These are phyloP conservation scores for Agonopterix heracliana DNA, from an alignment of 2,888 invertebrate species.

Conservation along the genomic window DNA sequence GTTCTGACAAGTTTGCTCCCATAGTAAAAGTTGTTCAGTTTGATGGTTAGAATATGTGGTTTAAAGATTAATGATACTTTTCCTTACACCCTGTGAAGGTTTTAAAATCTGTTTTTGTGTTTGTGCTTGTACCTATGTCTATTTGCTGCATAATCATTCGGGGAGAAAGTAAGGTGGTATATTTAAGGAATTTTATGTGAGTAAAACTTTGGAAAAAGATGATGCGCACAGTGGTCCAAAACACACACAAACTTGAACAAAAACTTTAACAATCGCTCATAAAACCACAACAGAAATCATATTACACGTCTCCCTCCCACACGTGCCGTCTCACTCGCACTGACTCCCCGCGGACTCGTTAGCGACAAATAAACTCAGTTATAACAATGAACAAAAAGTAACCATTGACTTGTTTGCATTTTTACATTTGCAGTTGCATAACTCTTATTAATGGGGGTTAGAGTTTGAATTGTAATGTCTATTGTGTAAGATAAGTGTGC, in stretches of 20 bases:
- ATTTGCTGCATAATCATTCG: too few species aligned
- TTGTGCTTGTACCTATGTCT: too few species aligned
- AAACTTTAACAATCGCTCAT: not conserved
- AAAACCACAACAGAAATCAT: not conserved
- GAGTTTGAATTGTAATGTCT: constrained; percentile 10
- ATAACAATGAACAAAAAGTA: constrained; percentile 68
- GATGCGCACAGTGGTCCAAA: not conserved
- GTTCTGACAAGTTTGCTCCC: too few species aligned
- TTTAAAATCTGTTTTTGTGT: too few species aligned
- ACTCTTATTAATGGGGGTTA: constrained; percentile 23
- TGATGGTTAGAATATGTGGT: too few species aligned
- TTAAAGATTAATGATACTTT: too few species aligned
- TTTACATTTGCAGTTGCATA: constrained; percentile 6
- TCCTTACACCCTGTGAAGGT: too few species aligned
- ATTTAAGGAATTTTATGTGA: too few species aligned
- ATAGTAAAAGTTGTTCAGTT: too few species aligned
- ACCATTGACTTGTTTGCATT: constrained; percentile 35
- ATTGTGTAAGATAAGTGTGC: constrained; percentile 14
- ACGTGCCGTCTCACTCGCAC: constrained; percentile 20
- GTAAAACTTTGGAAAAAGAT: too few species aligned
- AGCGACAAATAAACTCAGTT: constrained; percentile 61
- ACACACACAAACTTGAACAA: not conserved
- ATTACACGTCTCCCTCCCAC: constrained; percentile 22
- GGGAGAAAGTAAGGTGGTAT: too few species aligned
- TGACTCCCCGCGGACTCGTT: constrained; percentile 64